Conservation (phyloP, 2,888 invertebrate genomes). For the Heteropelma amictum region DNA sequence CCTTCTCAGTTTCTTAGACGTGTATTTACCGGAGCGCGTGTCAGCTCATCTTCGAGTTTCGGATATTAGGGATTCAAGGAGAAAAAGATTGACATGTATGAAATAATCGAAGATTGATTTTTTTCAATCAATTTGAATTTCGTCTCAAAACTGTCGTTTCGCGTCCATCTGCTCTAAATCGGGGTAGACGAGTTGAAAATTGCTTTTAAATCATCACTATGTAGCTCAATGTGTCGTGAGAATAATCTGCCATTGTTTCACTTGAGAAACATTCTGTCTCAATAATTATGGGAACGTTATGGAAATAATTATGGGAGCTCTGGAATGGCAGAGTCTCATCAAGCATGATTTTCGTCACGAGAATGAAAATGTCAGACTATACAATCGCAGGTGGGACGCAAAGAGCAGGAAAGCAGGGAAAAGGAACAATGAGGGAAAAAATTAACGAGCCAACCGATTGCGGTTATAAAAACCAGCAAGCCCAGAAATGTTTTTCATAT, state of each 20-base stretch:
- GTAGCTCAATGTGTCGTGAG: too few relatives aligned
- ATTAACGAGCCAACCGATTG: slow-evolving; percentile 34
- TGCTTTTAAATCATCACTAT: too few relatives aligned
- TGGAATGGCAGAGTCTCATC: slow-evolving; percentile 51
- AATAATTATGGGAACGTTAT: slow-evolving; percentile 31
- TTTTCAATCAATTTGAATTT: too few relatives aligned
- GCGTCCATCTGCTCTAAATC: too few relatives aligned
- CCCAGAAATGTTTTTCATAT: background rate
- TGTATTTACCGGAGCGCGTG: too few relatives aligned
- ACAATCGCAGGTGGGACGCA: slow-evolving; percentile 44
- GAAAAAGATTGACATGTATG: too few relatives aligned
- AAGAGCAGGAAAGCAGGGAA: slow-evolving; percentile 19
- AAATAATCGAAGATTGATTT: too few relatives aligned
- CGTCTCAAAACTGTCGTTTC: too few relatives aligned
- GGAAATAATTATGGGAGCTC: slow-evolving; percentile 25
- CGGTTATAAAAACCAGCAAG: slow-evolving; percentile 4
- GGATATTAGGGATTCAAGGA: too few relatives aligned
- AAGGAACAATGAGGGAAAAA: slow-evolving; percentile 12
- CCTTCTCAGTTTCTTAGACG: too few relatives aligned
- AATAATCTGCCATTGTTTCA: background rate
- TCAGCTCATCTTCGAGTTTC: too few relatives aligned
- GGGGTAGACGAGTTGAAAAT: too few relatives aligned
- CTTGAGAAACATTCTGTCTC: slow-evolving; percentile 29
- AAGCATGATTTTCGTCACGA: slow-evolving; percentile 48
- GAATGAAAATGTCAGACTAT: slow-evolving; percentile 40